Base-by-base conservation (phyloP, 2,797 vertebrate species). In the Paratrypauchen microcephalus region DNA sequence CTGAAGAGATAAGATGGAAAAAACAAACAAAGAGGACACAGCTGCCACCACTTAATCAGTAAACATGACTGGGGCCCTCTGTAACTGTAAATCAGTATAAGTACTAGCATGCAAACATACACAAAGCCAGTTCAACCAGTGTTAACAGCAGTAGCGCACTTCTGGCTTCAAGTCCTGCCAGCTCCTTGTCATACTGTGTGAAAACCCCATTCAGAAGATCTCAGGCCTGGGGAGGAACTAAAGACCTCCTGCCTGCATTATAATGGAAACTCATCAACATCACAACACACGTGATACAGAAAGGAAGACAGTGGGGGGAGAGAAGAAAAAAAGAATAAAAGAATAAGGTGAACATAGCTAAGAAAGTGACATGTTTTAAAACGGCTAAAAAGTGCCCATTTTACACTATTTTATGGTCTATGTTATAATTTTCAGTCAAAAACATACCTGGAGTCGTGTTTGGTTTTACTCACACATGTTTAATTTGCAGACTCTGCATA, bases 181-280 rank as follows among this genome's bases (percentile, higher is more conserved):
- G 55, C 55, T 71, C 21, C 80, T 74, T 28, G 67, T 75, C 79
- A 68, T 77, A 73, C 80, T 73, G 79, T 68, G 62, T 74, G 72
- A 70, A 84, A 60, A 74, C 58, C 81, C 83, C 66, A 78, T 87
- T 91, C 70, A 85, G 60, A n/a, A 57, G 26, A 77, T 75, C 75
- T 72, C n/a, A 30, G 66, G 81, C 78, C 69, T 76, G 71, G 55
- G 66, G 70, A 77, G 77, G 41, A 69, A 74, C 59, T n/a, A 52
- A 75, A 48, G 79, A 80, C 81, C 82, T 82, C 87, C 86, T 67
- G 58, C 70, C n/a, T 66, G 72, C 45, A 19, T 58, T 26, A 85
- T 81, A 83, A 86, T 78, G 62, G 24, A 73, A 68, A 71, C 76
- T 87, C 73, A 89, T 92, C 87, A 91, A 80, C 91, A 92, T 92